A percentile compares a stretch with the other conserved stretches of the same genome.
Evolutionary conservation across 2,888 invertebrate species (phyloP).

Genomic region (Terebella lapidaria): DNA sequence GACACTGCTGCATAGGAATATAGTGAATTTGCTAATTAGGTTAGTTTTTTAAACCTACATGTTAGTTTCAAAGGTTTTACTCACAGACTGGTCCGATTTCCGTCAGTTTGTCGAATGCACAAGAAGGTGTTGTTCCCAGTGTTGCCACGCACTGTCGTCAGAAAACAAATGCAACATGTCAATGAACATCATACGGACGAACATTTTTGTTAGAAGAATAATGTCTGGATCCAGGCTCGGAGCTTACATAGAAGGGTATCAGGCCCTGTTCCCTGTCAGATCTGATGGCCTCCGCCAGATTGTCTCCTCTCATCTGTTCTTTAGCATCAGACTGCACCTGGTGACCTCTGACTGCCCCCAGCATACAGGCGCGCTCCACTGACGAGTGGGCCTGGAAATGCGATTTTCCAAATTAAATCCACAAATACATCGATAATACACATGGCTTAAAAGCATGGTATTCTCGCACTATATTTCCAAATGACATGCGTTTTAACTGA

Average conservation of each 20-base stretch:
- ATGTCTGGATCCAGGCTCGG: too few relatives aligned
- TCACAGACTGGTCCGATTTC: slow-evolving; percentile 64
- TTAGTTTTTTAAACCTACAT: not conserved
- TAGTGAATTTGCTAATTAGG: too few relatives aligned
- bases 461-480: too few relatives aligned
- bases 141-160: slow-evolving; percentile 80
- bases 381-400: slow-evolving; percentile 53
- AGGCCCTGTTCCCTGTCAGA: slow-evolving; percentile 45
- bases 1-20: too few relatives aligned
- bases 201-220: too few relatives aligned
- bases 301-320: slow-evolving; percentile 31
- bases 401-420: too few relatives aligned
- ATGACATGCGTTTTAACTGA: too few relatives aligned
- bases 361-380: slow-evolving; percentile 46
- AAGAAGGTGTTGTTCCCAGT: slow-evolving; percentile 92
- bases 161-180: too few relatives aligned
- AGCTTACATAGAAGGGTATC: slow-evolving; percentile 49
- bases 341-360: slow-evolving; percentile 41
- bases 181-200: too few relatives aligned
- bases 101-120: slow-evolving; percentile 87
- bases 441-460: too few relatives aligned
- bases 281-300: slow-evolving; percentile 35
- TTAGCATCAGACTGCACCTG: slow-evolving; percentile 37
- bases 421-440: too few relatives aligned
- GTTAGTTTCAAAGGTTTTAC: slow-evolving; percentile 24